Percentiles rank a stretch among this genome's conserved stretches.
Conservation (phyloP, 2,888 invertebrate species). For the Tetheella fluctuosa region DNA sequence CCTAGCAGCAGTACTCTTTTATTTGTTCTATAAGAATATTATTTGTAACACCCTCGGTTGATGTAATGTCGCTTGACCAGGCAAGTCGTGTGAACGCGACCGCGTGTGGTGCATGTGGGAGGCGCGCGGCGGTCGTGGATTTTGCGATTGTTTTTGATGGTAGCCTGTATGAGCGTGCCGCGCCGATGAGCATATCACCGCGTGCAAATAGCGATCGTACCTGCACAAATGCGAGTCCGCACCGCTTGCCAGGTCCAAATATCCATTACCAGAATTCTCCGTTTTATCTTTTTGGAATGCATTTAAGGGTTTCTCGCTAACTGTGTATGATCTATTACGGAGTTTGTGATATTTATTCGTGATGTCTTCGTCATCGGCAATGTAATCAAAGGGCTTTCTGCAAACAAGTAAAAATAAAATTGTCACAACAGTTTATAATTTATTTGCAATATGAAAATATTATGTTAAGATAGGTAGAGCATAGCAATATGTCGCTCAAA, state of each 20-base stretch:
- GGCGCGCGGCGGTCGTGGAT: slow-evolving; percentile 45
- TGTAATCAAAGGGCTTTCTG: slow-evolving; percentile 84
- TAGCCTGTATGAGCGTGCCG: slow-evolving; percentile 76
- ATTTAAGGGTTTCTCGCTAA: slow-evolving; percentile 73
- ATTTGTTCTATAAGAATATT: slow-evolving; percentile 78
- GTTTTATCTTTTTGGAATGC: slow-evolving; percentile 70
- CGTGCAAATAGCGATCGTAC: slow-evolving; percentile 86
- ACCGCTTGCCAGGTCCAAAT: slow-evolving; percentile 85
- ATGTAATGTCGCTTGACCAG: slow-evolving; percentile 48
- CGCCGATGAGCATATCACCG: slow-evolving; percentile 84
- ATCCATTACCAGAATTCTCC: slow-evolving; percentile 79
- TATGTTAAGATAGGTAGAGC: too few species aligned
- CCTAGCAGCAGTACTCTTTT: slow-evolving; percentile 47
- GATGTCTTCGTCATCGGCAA: slow-evolving; percentile 69
- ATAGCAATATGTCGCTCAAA: too few species aligned
- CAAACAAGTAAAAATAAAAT: slow-evolving; percentile 35
- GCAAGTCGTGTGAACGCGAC: slow-evolving; percentile 73
- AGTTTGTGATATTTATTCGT: slow-evolving; percentile 72
- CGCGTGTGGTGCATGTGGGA: slow-evolving; percentile 52
- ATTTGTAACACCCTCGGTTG: slow-evolving; percentile 78
- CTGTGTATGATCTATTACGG: slow-evolving; percentile 81
- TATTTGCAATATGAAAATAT: background rate
- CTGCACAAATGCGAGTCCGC: slow-evolving; percentile 82
- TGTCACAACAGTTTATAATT: background rate
- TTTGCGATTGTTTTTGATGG: slow-evolving; percentile 69